Evolutionary conservation across 2,113 vertebrate genomes (phyloP).

Genomic region (Podarcis raffonei): DNA sequence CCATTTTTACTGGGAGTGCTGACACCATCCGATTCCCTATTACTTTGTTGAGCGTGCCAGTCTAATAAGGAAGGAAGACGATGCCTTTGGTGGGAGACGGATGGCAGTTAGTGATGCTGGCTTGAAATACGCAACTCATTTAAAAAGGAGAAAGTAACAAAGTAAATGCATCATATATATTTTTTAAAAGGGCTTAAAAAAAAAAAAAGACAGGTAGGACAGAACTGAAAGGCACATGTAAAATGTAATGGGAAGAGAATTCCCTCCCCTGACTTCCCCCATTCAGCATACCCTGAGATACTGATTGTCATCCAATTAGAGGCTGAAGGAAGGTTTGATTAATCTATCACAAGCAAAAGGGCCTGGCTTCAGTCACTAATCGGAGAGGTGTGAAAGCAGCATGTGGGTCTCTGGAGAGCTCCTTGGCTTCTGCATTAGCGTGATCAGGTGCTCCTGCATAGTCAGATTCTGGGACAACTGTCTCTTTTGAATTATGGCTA

Average conservation of each 20-base stretch:
- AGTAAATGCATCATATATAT: conserved; percentile 60
- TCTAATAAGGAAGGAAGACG: conserved; percentile 69
- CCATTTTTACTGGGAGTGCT: conserved; percentile 51
- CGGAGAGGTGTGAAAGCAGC: conserved; percentile 68
- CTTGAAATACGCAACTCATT: conserved; percentile 71
- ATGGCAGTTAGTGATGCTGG: conserved; percentile 65
- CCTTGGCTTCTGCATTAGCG: conserved; percentile 59
- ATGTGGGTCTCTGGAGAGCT: conserved; percentile 60
- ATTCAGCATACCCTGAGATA: conserved; percentile 64
- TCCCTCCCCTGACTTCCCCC: conserved; percentile 43
- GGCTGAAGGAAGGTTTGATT: conserved; percentile 74
- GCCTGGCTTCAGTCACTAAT: conserved; percentile 70
- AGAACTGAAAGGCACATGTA: conserved; percentile 61
- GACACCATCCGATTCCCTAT: conserved; percentile 67
- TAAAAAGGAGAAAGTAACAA: conserved; percentile 62
- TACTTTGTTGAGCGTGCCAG: conserved; percentile 67
- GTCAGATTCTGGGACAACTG: conserved; percentile 66
- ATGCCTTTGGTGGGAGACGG: conserved; percentile 65
- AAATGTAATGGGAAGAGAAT: conserved; percentile 55
- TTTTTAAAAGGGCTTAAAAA: background rate
- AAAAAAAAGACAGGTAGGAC: conserved; percentile 26
- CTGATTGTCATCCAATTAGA: conserved; percentile 82
- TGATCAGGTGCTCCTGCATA: conserved; percentile 66
- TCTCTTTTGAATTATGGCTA: conserved; percentile 67
- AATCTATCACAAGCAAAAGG: conserved; percentile 75